Evolutionary conservation across 2,113 vertebrate genomes (phyloP), one percentile per base, ranked within the genome.

Genomic region (Ovis canadensis): DNA sequence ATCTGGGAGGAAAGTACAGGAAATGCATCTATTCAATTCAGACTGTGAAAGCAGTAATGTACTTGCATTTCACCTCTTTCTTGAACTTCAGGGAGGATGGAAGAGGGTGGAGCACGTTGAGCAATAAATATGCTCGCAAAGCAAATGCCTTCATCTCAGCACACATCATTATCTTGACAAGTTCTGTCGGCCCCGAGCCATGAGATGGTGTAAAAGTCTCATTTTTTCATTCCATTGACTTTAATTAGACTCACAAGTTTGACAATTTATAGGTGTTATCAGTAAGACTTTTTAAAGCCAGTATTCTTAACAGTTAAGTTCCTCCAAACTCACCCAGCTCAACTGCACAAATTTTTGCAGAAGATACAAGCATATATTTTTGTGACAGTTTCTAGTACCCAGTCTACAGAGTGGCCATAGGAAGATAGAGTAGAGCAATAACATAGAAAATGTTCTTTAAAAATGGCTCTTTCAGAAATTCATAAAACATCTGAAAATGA

Each of bases 141-240:
- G 36, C 43, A 83, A 95, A 94, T 29, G n/a, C 85, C 71, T 62
- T 50, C 3, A 4, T 80, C 88, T 62, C 52, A 40, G 25, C 55
- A 85, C 33, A 31, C 7, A n/a, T 86, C 88, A 48, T 40, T 40
- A 88, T 91, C 86, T 88, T 96, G 96, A 97, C 85, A 92, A 48
- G 62, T 92, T 96, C 92, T 74, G 27, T 43, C 36, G 81, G 90
- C 54, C 59, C 54, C 15, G 11, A 78, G 88, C 33, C 50, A 29
- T 0, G 14, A 29, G 60, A 74, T 7, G 57, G 62, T 60, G 0
- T n/a, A 21, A 84, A 54, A 62, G 3, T 40, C 90, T 84, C 25
- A 3, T 96, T 96, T 98, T 85, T 82, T 97, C 62, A 96, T 96
- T 74, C 36, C 95, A 27, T 64, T 96, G 96, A 97, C 84, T 98